These are phyloP conservation scores for Sinocyclocheilus rhinocerous DNA, from an alignment of 2,113 vertebrate species.

Conservation along the genomic window DNA sequence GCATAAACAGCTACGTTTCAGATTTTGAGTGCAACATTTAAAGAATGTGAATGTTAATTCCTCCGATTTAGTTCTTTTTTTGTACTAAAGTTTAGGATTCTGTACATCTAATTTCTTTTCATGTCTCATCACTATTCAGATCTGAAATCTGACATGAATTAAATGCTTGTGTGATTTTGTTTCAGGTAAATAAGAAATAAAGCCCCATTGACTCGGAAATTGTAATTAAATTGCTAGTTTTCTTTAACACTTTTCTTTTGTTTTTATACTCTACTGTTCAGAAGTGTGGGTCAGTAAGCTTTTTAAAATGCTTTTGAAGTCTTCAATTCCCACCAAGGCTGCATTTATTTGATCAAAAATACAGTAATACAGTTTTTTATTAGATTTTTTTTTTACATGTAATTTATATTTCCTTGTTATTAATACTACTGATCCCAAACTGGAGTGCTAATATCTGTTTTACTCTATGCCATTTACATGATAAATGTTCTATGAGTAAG, in stretches of 20 bases:
- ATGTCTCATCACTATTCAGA: background rate
- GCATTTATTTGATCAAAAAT: background rate
- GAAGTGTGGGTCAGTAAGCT: background rate
- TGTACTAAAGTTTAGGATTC: background rate
- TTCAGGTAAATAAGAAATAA: conserved; percentile 63
- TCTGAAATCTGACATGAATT: background rate
- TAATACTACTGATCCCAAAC: background rate
- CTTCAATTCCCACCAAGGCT: background rate
- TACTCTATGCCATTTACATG: background rate
- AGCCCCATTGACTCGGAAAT: conserved; percentile 75
- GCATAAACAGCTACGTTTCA: conserved; percentile 1
- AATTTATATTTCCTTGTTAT: too few species aligned
- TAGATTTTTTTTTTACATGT: too few species aligned
- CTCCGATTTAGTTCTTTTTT: background rate
- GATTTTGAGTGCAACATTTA: background rate
- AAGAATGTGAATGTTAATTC: conserved; percentile 5
- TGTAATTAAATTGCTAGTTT: background rate
- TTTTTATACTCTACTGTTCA: background rate
- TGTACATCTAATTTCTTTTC: background rate
- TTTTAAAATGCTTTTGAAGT: background rate
- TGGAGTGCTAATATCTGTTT: background rate
- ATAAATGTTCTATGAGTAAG: background rate
- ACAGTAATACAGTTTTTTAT: background rate
- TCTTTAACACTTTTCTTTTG: background rate
- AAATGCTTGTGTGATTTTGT: background rate